These are phyloP conservation scores for Petrolisthes cinctipes DNA, from an alignment of 2,888 invertebrate genomes.

Conservation along the genomic window DNA sequence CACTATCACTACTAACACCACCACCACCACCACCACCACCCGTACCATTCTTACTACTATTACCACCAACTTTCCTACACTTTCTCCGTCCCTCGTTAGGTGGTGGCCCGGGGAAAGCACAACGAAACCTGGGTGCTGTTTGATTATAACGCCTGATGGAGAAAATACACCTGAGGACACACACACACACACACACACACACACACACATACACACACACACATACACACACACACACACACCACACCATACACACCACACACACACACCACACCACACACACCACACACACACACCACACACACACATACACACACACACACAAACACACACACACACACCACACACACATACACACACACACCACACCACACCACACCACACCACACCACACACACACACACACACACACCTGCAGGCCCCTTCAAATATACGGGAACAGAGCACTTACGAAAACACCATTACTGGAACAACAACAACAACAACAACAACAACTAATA, in stretches of 20 bases:
- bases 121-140: too few species aligned
- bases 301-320: not conserved
- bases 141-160: too few species aligned
- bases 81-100: not conserved
- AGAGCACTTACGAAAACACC: too few species aligned
- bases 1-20: not conserved
- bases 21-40: not conserved
- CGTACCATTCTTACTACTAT: not conserved
- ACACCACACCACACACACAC: too few species aligned
- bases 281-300: not conserved
- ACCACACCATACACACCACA: too few species aligned
- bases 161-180: not conserved
- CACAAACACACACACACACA: conserved; percentile 31
- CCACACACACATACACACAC: not conserved
- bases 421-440: too few species aligned
- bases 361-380: too few species aligned
- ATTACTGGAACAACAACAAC: too few species aligned
- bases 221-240: not conserved
- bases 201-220: conserved; percentile 13
- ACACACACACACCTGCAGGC: not conserved
- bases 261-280: not conserved
- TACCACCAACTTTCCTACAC: not conserved
- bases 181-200: conserved; percentile 30
- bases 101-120: too few species aligned
- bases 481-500: too few species aligned